A percentile compares a stretch with the other conserved stretches of the same genome.
These are phyloP conservation scores for Mimumesa dahlbomi DNA, from an alignment of 2,888 invertebrate genomes.

Conservation along the genomic window DNA sequence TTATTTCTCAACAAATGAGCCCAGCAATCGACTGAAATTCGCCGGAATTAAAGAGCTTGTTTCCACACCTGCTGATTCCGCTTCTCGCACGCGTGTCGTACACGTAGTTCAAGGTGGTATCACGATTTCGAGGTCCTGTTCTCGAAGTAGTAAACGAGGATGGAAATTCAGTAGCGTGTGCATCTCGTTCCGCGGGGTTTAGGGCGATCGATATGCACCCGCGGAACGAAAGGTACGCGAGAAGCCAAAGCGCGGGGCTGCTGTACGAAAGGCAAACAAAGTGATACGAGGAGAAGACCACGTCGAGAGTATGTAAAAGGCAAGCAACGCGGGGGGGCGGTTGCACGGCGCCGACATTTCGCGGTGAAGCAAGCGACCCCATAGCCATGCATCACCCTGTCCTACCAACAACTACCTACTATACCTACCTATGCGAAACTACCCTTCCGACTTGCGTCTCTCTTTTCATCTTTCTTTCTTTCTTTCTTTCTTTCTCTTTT, in stretches of 20 bases:
- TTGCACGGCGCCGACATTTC: slow-evolving; percentile 73
- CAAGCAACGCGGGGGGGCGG: slow-evolving; percentile 58
- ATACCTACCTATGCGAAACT: slow-evolving; percentile 51
- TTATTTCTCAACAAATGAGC: too few species aligned
- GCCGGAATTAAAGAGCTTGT: too few species aligned
- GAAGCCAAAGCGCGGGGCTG: slow-evolving; percentile 31
- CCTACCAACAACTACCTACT: slow-evolving; percentile 71
- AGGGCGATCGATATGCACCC: slow-evolving; percentile 59
- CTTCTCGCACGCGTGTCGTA: too few species aligned
- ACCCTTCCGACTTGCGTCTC: slow-evolving; percentile 49
- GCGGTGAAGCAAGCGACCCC: slow-evolving; percentile 73
- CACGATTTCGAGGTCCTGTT: background rate
- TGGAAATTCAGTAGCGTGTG: slow-evolving; percentile 26
- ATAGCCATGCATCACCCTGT: slow-evolving; percentile 75
- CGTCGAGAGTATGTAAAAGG: slow-evolving; percentile 63
- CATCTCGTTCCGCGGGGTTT: slow-evolving; percentile 25
- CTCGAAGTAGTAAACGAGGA: slow-evolving; percentile 20
- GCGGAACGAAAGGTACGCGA: slow-evolving; percentile 52
- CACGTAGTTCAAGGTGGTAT: too few species aligned
- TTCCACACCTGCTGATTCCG: too few species aligned
- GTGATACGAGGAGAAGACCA: slow-evolving; percentile 54
- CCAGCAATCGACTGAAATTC: too few species aligned
- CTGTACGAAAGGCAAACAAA: slow-evolving; percentile 61
- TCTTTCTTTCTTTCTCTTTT: slow-evolving; percentile 16
- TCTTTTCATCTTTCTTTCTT: slow-evolving; percentile 18